These are phyloP conservation scores for Ataeniobius toweri DNA, from an alignment of 2,797 vertebrate species.

Conservation along the genomic window DNA sequence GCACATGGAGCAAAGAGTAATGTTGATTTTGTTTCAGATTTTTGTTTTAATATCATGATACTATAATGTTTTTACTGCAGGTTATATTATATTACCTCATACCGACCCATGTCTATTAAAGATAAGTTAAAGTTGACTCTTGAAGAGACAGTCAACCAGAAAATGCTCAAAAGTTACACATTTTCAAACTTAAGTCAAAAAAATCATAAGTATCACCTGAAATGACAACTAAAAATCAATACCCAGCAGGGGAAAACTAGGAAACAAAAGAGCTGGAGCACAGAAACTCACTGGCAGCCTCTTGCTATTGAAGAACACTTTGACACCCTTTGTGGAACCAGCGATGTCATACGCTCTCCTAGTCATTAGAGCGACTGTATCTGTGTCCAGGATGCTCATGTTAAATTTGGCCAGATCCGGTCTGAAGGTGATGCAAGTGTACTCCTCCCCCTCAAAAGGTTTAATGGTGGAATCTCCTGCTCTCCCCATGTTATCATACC, in stretches of 20 bases:
- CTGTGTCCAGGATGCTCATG: constrained; percentile 91
- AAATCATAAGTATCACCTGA: neutral
- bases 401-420: constrained; percentile 97
- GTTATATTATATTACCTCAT: too few relatives aligned
- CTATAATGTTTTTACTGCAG: neutral
- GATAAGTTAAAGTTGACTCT: neutral
- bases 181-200: neutral
- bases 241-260: neutral
- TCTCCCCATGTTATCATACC: constrained; percentile 93
- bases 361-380: constrained; percentile 94
- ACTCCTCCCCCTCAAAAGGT: constrained; percentile 89
- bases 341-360: constrained; percentile 96
- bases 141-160: neutral
- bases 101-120: too few relatives aligned
- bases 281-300: constrained; percentile 87
- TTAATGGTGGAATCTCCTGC: constrained; percentile 84
- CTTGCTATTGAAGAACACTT: constrained; percentile 92
- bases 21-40: neutral
- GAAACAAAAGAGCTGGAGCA: neutral
- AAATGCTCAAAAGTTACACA: neutral
- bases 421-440: constrained; percentile 93
- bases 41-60: neutral
- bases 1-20: neutral
- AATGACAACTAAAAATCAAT: neutral
- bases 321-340: constrained; percentile 89